A percentile compares a stretch with the other conserved stretches of the same genome.
phyloP scores from a whole-genome alignment of 2,113 vertebrate genomes.

The Bothrops jararaca region DNA sequence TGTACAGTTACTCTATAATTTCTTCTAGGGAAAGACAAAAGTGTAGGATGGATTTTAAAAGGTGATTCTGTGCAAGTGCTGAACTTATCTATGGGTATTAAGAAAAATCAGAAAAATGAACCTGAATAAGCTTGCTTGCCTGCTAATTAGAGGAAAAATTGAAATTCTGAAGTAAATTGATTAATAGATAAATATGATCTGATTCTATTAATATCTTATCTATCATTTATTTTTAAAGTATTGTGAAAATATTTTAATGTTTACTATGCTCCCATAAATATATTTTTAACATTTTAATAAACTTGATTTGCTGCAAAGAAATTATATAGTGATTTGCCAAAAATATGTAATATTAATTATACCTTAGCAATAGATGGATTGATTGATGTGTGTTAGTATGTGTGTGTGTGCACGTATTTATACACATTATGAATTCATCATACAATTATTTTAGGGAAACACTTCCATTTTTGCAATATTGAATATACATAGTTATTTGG shows the following conservation, averaged over 20 bases:
- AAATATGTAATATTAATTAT: conserved; percentile 34
- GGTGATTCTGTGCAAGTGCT: background rate
- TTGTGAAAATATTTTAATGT: conserved; percentile 9
- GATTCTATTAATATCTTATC: background rate
- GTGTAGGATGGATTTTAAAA: background rate
- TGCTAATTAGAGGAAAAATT: background rate
- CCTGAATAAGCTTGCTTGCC: background rate
- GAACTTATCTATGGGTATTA: background rate
- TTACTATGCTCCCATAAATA: conserved; percentile 1
- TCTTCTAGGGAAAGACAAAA: background rate
- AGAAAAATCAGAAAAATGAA: background rate
- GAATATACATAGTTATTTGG: background rate
- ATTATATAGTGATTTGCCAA: conserved; percentile 36
- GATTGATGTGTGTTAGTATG: background rate
- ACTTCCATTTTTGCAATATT: background rate
- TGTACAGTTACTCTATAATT: background rate
- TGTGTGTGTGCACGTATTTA: background rate
- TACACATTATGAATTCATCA: conserved; percentile 14
- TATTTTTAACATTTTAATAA: conserved; percentile 11
- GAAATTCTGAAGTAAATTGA: background rate
- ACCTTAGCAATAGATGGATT: background rate
- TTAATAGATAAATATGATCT: background rate
- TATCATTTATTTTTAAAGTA: conserved; percentile 6
- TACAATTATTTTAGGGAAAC: background rate
- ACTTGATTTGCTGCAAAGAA: conserved; percentile 8